These are phyloP conservation scores for Heterohyrax brucei DNA, from an alignment of 2,797 vertebrate genomes.

Conservation along the genomic window DNA sequence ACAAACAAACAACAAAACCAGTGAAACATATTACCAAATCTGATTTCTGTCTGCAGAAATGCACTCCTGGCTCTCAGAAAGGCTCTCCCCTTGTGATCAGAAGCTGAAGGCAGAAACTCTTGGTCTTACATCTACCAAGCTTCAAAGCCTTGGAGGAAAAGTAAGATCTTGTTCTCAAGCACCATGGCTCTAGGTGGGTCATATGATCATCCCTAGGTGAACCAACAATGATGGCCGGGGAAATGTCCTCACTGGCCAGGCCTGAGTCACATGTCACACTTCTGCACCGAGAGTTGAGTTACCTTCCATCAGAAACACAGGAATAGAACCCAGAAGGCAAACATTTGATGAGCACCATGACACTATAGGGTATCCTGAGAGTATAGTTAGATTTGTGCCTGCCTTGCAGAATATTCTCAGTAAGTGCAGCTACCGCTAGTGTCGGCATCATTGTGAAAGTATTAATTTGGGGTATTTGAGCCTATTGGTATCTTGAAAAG, in stretches of 20 bases:
- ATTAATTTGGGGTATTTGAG: neutral
- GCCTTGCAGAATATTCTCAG: neutral
- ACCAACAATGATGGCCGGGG: neutral
- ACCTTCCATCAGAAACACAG: neutral
- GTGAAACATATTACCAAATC: neutral
- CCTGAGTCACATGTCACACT: neutral
- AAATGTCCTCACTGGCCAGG: neutral
- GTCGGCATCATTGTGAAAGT: neutral
- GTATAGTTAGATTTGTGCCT: neutral
- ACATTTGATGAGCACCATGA: neutral
- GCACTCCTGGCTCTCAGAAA: neutral
- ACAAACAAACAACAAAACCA: neutral
- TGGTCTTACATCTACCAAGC: neutral
- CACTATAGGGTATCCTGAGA: neutral
- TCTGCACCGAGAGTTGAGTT: neutral
- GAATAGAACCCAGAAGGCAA: neutral
- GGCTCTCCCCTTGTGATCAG: neutral
- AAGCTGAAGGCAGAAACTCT: neutral
- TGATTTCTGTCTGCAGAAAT: neutral
- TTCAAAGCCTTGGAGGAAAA: neutral
- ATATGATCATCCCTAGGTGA: neutral
- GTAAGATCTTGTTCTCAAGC: neutral
- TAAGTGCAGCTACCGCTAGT: neutral
- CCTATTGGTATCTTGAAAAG: neutral
- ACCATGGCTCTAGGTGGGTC: neutral